Conservation (phyloP, 2,113 vertebrate species). For the Phoxinus phoxinus region DNA sequence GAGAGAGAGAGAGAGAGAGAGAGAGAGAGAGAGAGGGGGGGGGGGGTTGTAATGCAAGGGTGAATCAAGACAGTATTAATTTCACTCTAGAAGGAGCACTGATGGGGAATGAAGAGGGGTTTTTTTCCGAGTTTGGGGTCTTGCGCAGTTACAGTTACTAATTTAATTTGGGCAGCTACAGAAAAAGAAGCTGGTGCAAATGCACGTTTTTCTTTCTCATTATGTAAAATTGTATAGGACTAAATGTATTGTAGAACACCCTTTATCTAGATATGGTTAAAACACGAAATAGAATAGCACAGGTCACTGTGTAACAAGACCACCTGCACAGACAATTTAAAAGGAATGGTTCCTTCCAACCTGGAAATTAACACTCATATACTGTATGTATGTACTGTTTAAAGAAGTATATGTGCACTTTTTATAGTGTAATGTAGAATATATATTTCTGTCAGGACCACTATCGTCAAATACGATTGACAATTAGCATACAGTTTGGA, state of each 20-base stretch:
- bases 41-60: conserved; percentile 1
- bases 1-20: too few species aligned
- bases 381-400: too few species aligned
- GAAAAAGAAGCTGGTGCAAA: background rate
- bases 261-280: background rate
- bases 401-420: too few species aligned
- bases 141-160: background rate
- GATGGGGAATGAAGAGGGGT: conserved; percentile 4
- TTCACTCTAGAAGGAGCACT: conserved; percentile 33
- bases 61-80: conserved; percentile 34
- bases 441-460: too few species aligned
- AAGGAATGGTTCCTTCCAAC: background rate
- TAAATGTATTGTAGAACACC: background rate
- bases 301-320: background rate
- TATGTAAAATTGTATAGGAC: background rate
- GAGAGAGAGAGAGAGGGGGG: too few species aligned
- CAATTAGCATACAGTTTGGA: too few species aligned
- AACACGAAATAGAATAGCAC: background rate
- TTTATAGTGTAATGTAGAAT: too few species aligned
- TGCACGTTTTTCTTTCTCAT: background rate
- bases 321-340: background rate
- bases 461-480: too few species aligned
- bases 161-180: conserved; percentile 13
- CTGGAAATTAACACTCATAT: too few species aligned
- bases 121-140: background rate